Base-by-base conservation (phyloP, 2,888 invertebrate genomes). In the Drosophila buzzatii region DNA sequence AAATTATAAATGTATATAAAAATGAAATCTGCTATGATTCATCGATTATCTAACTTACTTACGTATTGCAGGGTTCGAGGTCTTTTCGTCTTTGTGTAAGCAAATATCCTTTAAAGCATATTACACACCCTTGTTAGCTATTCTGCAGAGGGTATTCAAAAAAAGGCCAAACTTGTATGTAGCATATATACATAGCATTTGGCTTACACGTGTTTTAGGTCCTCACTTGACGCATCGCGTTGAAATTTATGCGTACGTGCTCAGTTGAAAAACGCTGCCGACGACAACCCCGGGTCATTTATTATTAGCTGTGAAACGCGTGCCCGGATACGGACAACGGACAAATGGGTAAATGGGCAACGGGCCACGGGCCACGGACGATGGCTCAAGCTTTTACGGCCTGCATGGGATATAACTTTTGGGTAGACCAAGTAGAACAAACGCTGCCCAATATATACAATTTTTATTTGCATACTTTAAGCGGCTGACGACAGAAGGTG, bases 271-370 rank as follows among this genome's bases (percentile, higher is more conserved):
- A 85, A 71, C 67, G 68, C 65, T 47, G 62, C 63, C 74, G 81
- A 76, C 75, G 89, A 83, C 89, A 85, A 70, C 67, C 82, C 70
- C 53, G 79, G 77, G 77, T 84, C 87, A 85, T 87, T 86, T 86
- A 87, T 89, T 89, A 85, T 87, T 86, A 87, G 89, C 82, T 87
- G 75, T 79, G 77, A 89, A 84, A 70, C 70, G 84, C 84, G 85
- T 73, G 71, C 66, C 49, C 27, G 73, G 61, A 66, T 63, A 53
- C 47, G 70, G 49, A 49, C 37, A 52, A 20, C 37, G 66, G 31
- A 53, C 41, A 45, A n/a, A n/a, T 41, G 41, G 37, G 37, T 7
- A 39, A 39, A 39, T 2, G 39, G 39, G 39, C 16, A 2, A 39
- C 47, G 58, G 44, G 37, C 41, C 0, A 5, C 8, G 35, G 27